Percentiles rank a stretch among this genome's conserved stretches.
phyloP scores from a whole-genome alignment of 2,113 vertebrate species.

The Rhadina sibilatrix region DNA sequence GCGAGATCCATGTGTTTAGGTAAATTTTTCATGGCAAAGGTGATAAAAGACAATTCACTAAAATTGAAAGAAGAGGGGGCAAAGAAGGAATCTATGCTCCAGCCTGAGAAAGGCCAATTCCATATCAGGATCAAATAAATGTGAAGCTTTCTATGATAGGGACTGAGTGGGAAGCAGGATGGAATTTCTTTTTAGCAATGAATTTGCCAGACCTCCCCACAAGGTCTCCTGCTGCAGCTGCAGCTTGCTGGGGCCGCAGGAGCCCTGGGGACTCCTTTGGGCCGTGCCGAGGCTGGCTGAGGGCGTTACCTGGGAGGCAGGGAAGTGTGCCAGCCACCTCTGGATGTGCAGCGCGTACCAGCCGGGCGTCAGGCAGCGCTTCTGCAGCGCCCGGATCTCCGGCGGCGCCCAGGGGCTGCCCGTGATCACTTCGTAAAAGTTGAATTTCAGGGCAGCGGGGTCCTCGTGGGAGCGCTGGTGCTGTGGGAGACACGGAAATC shows the following conservation, averaged over 20 bases:
- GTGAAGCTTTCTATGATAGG: neutral
- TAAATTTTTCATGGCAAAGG: neutral
- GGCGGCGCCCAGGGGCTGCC: constrained; percentile 74
- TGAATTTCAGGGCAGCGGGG: constrained; percentile 84
- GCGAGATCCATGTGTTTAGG: neutral
- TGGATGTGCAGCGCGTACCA: constrained; percentile 90
- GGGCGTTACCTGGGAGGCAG: constrained; percentile 84
- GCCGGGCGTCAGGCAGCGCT: constrained; percentile 87
- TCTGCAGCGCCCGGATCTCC: constrained; percentile 86
- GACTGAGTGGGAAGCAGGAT: neutral
- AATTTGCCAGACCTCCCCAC: neutral
- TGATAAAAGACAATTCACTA: neutral
- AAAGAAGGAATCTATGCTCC: neutral
- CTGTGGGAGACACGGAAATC: constrained; percentile 60
- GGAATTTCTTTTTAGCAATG: neutral
- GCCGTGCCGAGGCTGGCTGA: fast-evolving
- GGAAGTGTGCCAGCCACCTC: constrained; percentile 87
- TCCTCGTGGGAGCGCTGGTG: constrained; percentile 95
- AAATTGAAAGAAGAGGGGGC: neutral
- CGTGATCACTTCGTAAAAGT: constrained; percentile 91
- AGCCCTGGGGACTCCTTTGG: neutral
- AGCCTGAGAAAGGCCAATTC: neutral
- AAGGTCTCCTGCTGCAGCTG: neutral
- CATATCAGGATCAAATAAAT: neutral
- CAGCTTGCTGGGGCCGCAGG: neutral